Percentiles rank a stretch among this genome's conserved stretches.
phyloP scores from a whole-genome alignment of 2,888 invertebrate genomes.

The Parelbella ahira region DNA sequence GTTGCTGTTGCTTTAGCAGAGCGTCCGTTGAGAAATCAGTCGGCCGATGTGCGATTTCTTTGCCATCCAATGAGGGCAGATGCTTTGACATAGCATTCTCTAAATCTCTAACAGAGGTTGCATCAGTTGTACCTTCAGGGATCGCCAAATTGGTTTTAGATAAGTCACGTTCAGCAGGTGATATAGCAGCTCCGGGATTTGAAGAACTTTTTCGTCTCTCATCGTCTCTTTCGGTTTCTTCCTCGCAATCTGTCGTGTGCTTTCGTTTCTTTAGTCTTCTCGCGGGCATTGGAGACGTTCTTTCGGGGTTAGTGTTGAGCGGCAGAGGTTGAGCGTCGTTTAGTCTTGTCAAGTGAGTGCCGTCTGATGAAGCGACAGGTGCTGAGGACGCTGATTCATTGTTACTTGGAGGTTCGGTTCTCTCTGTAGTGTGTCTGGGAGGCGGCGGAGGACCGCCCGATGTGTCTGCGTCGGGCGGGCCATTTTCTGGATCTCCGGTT shows the following conservation, averaged over 20 bases:
- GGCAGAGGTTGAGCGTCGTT: constrained; percentile 67
- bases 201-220: constrained; percentile 69
- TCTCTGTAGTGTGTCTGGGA: constrained; percentile 58
- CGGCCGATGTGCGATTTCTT: constrained; percentile 83
- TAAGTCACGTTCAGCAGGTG: constrained; percentile 67
- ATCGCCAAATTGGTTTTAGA: constrained; percentile 62
- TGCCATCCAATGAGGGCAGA: constrained; percentile 82
- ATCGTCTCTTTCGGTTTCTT: constrained; percentile 67
- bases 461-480: constrained; percentile 91
- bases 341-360: constrained; percentile 68
- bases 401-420: constrained; percentile 64
- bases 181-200: constrained; percentile 62
- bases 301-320: constrained; percentile 60
- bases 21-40: constrained; percentile 95
- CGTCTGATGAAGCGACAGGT: constrained; percentile 64
- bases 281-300: constrained; percentile 82
- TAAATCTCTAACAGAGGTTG: constrained; percentile 91
- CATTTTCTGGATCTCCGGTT: constrained; percentile 91
- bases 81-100: constrained; percentile 99
- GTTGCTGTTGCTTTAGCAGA: constrained; percentile 88
- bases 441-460: constrained; percentile 62
- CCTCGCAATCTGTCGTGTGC: constrained; percentile 67
- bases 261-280: constrained; percentile 81
- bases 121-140: constrained; percentile 63
- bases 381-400: constrained; percentile 64